Evolutionary conservation across 2,888 invertebrate genomes (phyloP), one percentile per base, ranked within the genome.

Genomic region (Morpho achilles): DNA sequence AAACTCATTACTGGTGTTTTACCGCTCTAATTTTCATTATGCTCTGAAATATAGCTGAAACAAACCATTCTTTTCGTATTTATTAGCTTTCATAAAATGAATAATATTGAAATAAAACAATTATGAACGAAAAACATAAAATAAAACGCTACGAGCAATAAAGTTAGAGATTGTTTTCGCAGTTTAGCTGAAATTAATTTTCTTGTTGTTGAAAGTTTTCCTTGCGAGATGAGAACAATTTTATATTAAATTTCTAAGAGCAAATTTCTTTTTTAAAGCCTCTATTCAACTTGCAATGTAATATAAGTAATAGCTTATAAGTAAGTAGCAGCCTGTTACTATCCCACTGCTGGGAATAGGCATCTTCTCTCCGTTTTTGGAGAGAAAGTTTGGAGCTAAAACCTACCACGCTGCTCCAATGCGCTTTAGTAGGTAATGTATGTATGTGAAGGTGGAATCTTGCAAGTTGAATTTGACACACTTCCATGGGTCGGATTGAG

Each of bases 41-140:
- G 56, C 46, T 44, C 23, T 42, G n/a, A 32, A 56, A 56, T 16
- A 16, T 16, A 50, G 53, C 61, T 39, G 51, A 44, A 55, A 60
- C 53, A 32, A 16, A 9, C 41, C 42, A 43, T 41, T 53, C 49
- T 40, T 53, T 23, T 40, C 49, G 22, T 58, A 23, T 54, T 54
- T 59, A 54, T 56, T 48, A 57, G 50, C 54, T 56, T 47, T 48
- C 57, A 44, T 51, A 40, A 51, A 50, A 45, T 52, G 48, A 58
- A 62, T 56, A 8, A 52, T 32, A 32, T 32, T 16, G 8, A 43
- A 51, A 42, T n/a, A 45, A 47, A 23, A 51, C 16, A 22, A 45
- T 50, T 41, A 32, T 32, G 40, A 48, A 43, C 39, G 9, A 46
- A 51, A 16, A 32, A 2, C 9, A 49, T 5, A 32, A 32, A 32